These are phyloP conservation scores for Thunnus albacares DNA, from an alignment of 2,797 vertebrate species.

Conservation along the genomic window DNA sequence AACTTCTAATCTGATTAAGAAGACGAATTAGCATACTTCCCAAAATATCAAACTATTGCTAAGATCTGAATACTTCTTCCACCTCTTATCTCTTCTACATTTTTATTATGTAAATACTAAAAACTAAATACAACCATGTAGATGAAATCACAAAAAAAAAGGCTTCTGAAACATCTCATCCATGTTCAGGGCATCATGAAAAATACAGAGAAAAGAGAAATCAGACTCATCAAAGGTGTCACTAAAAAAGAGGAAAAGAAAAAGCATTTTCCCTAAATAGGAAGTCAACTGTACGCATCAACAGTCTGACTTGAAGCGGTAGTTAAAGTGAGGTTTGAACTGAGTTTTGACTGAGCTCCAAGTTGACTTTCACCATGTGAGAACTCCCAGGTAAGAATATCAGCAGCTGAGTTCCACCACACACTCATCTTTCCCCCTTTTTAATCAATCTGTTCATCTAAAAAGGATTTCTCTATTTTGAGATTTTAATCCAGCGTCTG, in stretches of 20 bases:
- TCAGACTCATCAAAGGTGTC: neutral
- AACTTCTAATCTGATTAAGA: no score
- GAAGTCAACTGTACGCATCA: neutral
- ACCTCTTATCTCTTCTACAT: neutral
- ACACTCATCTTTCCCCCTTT: constrained; percentile 68
- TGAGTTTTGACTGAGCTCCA: constrained; percentile 17
- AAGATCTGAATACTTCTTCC: neutral
- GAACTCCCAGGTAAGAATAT: constrained; percentile 66
- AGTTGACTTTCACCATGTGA: constrained; percentile 15
- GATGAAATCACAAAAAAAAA: neutral
- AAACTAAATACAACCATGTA: neutral
- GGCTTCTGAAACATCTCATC: neutral
- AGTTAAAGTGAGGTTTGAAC: neutral
- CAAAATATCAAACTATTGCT: neutral
- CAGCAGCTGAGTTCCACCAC: constrained; percentile 56
- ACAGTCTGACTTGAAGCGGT: neutral
- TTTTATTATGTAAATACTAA: neutral
- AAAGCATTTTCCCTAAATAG: neutral
- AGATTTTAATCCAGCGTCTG: constrained; percentile 85
- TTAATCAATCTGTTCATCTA: constrained; percentile 84
- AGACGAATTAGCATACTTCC: no score
- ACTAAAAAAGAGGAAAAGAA: neutral
- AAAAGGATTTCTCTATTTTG: constrained; percentile 88
- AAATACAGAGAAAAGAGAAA: neutral
- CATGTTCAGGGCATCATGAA: neutral